Evolutionary conservation across 2,888 invertebrate species (phyloP).

Genomic region (Cataglyphis livida): DNA sequence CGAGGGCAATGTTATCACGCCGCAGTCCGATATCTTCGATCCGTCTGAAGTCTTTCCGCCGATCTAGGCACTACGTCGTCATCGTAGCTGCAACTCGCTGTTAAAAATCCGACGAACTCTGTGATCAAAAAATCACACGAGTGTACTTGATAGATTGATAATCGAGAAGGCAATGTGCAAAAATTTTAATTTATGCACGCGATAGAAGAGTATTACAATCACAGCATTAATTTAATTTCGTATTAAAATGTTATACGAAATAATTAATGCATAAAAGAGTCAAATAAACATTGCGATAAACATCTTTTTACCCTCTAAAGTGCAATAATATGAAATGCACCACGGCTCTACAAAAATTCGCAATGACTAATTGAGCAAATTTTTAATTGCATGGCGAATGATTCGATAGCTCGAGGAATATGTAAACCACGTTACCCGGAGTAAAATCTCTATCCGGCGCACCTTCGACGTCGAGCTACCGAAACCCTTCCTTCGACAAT

Average conservation of each 20-base stretch:
- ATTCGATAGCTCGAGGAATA: background rate
- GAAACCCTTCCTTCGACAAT: conserved; percentile 64
- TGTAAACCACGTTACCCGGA: background rate
- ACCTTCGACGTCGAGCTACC: conserved; percentile 43
- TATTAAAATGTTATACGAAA: background rate
- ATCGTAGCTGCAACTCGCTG: conserved; percentile 3
- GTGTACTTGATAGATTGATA: background rate
- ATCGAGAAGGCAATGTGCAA: background rate
- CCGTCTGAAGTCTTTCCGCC: conserved; percentile 57
- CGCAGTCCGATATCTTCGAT: conserved; percentile 49
- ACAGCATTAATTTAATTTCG: background rate
- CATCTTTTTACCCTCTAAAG: background rate
- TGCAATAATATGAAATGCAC: background rate
- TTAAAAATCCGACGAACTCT: background rate
- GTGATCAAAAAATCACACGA: background rate
- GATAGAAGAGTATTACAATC: background rate
- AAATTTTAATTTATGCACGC: background rate
- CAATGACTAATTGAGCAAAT: background rate
- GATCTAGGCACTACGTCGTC: conserved; percentile 34
- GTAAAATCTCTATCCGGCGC: conserved; percentile 7
- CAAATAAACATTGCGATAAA: background rate
- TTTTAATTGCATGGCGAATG: background rate
- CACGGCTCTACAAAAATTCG: background rate
- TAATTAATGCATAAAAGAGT: background rate
- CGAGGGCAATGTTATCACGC: conserved; percentile 62